Conservation (phyloP, 1,140 invertebrate species). For the Andrena cerasifolii region DNA sequence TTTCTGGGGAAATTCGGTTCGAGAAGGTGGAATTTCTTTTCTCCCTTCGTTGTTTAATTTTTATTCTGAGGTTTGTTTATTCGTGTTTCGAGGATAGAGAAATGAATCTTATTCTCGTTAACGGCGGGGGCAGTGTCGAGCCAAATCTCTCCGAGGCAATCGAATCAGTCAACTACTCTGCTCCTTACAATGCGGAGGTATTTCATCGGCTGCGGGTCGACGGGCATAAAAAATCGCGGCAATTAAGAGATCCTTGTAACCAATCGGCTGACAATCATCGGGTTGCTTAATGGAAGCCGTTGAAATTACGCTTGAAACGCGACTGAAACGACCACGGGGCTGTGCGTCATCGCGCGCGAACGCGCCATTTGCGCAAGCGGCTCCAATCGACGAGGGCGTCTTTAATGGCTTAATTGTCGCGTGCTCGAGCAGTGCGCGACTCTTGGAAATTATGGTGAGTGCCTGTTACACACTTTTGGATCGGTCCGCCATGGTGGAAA, state of each 20-base stretch:
- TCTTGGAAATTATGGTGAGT: background rate
- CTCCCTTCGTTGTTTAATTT: no score
- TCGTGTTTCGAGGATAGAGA: no score
- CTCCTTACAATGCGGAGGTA: background rate
- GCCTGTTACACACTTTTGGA: constrained; percentile 6
- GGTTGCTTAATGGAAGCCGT: constrained; percentile 10
- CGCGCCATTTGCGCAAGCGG: constrained; percentile 30
- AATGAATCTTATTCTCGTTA: background rate
- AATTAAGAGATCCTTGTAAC: constrained; percentile 45
- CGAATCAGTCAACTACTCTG: background rate
- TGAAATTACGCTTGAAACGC: constrained; percentile 26
- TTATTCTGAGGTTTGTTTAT: no score
- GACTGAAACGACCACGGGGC: background rate
- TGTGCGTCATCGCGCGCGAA: constrained; percentile 31
- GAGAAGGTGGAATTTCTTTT: no score
- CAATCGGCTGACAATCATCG: constrained; percentile 14
- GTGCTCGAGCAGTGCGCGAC: constrained; percentile 10
- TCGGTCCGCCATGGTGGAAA: background rate
- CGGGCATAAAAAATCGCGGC: constrained; percentile 40
- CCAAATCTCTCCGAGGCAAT: background rate
- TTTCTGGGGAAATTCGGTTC: no score
- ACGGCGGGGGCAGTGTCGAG: background rate
- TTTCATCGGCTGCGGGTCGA: background rate
- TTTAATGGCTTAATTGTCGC: constrained; percentile 56
- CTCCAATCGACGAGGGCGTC: constrained; percentile 30